Evolutionary conservation across 2,797 vertebrate genomes (phyloP).

Genomic region (Peromyscus attwateri): DNA sequence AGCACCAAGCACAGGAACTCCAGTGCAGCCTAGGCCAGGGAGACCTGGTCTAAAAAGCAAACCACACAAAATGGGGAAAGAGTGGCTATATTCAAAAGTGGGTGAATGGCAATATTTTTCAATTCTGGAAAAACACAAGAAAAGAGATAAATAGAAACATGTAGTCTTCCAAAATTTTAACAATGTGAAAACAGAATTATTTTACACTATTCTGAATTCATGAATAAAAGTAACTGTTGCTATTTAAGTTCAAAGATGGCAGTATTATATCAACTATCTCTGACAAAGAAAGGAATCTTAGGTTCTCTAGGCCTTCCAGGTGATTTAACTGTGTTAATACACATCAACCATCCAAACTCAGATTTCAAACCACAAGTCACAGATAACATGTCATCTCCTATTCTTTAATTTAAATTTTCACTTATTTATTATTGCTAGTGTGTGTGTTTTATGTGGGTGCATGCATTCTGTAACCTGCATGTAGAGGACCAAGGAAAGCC

Average conservation of each 20-base stretch:
- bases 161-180: not conserved
- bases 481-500: not conserved
- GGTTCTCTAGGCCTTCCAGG: not conserved
- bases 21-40: not conserved
- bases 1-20: not conserved
- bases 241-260: constrained; percentile 1
- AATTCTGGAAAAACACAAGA: not conserved
- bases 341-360: not conserved
- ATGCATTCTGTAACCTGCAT: not conserved
- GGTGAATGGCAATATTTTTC: not conserved
- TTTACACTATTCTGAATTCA: not conserved
- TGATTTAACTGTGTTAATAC: not conserved
- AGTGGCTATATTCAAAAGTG: not conserved
- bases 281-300: constrained; percentile 5
- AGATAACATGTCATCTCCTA: not conserved
- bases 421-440: not conserved
- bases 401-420: not conserved
- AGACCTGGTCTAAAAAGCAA: not conserved
- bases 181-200: not conserved
- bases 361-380: constrained; percentile 1
- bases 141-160: not conserved
- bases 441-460: not conserved
- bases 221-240: not conserved
- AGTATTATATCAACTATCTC: not conserved
- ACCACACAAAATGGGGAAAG: not conserved